phyloP scores from a whole-genome alignment of 2,888 invertebrate species.

The Hirtodrosophila confusa region DNA sequence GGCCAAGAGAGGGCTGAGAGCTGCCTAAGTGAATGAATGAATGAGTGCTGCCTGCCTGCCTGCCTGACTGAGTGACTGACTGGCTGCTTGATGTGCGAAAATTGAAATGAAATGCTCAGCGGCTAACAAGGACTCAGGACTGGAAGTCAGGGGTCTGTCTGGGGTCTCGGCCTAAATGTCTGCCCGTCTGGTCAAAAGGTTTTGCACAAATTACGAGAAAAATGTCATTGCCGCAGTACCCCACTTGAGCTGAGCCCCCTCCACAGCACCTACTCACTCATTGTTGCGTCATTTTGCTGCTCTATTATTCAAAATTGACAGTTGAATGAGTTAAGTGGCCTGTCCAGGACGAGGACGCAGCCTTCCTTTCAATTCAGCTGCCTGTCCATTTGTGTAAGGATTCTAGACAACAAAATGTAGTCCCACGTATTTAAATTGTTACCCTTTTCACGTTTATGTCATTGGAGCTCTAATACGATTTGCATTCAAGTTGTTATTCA shows the following conservation, averaged over 20 bases:
- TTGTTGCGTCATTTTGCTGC: constrained; percentile 72
- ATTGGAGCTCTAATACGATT: constrained; percentile 52
- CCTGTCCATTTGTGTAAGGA: constrained; percentile 29
- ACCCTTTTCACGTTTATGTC: constrained; percentile 64
- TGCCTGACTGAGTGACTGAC: constrained; percentile 27
- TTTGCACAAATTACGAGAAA: constrained; percentile 69
- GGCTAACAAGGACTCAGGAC: constrained; percentile 27
- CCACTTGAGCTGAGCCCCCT: constrained; percentile 6
- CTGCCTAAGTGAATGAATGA: constrained; percentile 43
- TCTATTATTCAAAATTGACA: constrained; percentile 79
- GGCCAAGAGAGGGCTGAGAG: constrained; percentile 3
- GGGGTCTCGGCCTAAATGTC: constrained; percentile 12
- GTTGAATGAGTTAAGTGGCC: constrained; percentile 71
- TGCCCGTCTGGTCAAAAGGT: constrained; percentile 45
- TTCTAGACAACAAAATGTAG: constrained; percentile 3
- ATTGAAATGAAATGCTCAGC: constrained; percentile 62
- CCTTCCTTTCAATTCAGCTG: constrained; percentile 26
- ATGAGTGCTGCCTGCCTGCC: constrained; percentile 19
- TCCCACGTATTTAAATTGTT: constrained; percentile 29
- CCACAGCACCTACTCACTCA: constrained; percentile 25
- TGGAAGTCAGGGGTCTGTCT: constrained; percentile 5
- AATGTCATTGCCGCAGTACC: constrained; percentile 52
- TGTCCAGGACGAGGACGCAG: constrained; percentile 32
- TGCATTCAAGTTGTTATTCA: constrained; percentile 32
- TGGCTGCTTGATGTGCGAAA: constrained; percentile 42